Evolutionary conservation across 1,140 invertebrate genomes (phyloP).

Genomic region (Campodea augens): DNA sequence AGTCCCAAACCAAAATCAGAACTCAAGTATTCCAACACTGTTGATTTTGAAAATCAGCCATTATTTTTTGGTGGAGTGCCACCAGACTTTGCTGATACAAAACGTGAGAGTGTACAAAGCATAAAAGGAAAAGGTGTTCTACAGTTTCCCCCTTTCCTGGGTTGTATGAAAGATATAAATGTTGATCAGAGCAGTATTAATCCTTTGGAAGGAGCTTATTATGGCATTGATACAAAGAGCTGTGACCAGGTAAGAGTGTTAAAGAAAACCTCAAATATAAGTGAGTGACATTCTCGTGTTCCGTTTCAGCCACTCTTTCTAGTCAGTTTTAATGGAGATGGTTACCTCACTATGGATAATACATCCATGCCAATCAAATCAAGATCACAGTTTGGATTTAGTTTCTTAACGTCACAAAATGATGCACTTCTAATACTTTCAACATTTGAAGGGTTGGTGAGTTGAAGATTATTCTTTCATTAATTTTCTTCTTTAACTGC

Average conservation of each 20-base stretch:
- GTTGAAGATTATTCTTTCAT: conserved; percentile 19
- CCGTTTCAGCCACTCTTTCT: conserved; percentile 11
- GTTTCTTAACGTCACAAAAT: conserved; percentile 49
- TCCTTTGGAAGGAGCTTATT: conserved; percentile 40
- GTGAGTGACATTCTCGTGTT: not conserved
- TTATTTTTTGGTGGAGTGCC: conserved; percentile 61
- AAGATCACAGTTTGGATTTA: conserved; percentile 44
- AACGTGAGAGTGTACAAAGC: conserved; percentile 22
- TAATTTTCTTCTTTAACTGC: conserved; percentile 6
- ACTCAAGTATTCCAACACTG: not conserved
- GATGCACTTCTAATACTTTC: conserved; percentile 53
- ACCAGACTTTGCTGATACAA: conserved; percentile 34
- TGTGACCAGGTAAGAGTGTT: conserved; percentile 36
- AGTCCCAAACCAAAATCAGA: not conserved
- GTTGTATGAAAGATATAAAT: conserved; percentile 60
- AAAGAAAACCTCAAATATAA: no score
- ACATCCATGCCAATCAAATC: conserved; percentile 35
- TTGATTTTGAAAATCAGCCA: conserved; percentile 19
- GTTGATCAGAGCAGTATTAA: conserved; percentile 48
- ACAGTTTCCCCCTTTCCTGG: conserved; percentile 42
- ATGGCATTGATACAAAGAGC: conserved; percentile 59
- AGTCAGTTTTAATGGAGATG: conserved; percentile 55
- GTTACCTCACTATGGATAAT: conserved; percentile 48
- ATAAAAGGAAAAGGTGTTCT: no score
- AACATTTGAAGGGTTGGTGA: conserved; percentile 36